phyloP scores from a whole-genome alignment of 2,797 vertebrate genomes.

The Eutrigla gurnardus region DNA sequence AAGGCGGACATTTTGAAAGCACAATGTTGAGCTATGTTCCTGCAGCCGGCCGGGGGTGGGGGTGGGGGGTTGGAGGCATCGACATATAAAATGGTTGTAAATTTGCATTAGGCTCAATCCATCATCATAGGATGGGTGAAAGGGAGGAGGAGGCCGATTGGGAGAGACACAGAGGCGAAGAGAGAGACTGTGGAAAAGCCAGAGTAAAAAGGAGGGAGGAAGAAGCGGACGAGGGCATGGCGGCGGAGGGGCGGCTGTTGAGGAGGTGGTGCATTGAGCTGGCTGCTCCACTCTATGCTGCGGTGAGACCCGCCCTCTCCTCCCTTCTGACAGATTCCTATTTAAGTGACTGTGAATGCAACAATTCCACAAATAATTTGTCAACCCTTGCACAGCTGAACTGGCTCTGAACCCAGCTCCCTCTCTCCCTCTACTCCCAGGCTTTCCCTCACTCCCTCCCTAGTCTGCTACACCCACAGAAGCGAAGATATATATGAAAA shows the following conservation, averaged over 20 bases:
- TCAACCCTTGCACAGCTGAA: conserved; percentile 93
- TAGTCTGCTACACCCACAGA: conserved; percentile 3
- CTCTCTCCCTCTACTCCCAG: conserved; percentile 83
- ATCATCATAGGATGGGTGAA: conserved; percentile 85
- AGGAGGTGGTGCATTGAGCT: conserved; percentile 84
- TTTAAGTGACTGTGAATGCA: conserved; percentile 99
- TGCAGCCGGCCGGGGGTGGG: conserved; percentile 80
- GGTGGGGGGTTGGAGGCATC: conserved; percentile 77
- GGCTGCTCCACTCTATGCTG: conserved; percentile 87
- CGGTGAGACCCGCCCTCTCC: conserved; percentile 85
- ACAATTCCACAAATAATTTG: conserved; percentile 99
- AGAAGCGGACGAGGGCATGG: conserved; percentile 20
- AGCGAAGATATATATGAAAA: conserved; percentile 14
- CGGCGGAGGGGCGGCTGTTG: conserved; percentile 8
- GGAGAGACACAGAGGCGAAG: conserved; percentile 64
- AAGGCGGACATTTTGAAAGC: conserved; percentile 93
- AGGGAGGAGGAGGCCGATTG: conserved; percentile 38
- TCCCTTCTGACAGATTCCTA: conserved; percentile 94
- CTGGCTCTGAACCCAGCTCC: conserved; percentile 93
- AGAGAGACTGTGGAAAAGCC: conserved; percentile 72
- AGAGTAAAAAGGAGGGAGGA: conserved; percentile 1
- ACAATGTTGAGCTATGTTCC: conserved; percentile 97
- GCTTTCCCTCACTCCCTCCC: conserved; percentile 33
- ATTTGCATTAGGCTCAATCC: conserved; percentile 99
- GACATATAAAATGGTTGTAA: conserved; percentile 98